Base-by-base conservation (phyloP, 2,888 invertebrate species). In the Ectropis crepuscularia region DNA sequence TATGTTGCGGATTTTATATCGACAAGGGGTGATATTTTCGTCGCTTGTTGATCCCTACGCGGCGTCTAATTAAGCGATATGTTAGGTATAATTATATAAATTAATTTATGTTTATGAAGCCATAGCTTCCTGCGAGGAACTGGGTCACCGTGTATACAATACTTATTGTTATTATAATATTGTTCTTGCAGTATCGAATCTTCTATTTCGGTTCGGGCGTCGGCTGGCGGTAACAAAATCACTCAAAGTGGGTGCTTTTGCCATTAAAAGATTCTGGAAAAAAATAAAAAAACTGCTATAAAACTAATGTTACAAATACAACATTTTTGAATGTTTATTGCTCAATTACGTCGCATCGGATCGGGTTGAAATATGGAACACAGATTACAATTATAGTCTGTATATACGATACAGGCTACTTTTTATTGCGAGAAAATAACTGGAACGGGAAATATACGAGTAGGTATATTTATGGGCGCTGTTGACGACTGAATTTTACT, bases 91-190 rank as follows among this genome's bases (percentile, higher is more conserved):
- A 66, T 66, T 57, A 60, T 43, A 45, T 61, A 53, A 53, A 70
- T 66, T 67, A 68, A 66, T 66, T 62, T 55, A 66, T 66, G 60
- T 60, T 60, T 47, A 65, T 67, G 63, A 59, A 43, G 39, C 60
- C 43, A 54, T 51, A 53, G 64, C 64, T 68, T 70, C 70, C 70
- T 68, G 62, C 57, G 49, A 16, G 10, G 38, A 63, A 65, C 38
- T 70, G 48, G 66, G 70, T 70, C 70, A 66, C 45, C 9, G 11
- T 38, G 48, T 53, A 65, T 57, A 65, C 64, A 65, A 61, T 50
- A 43, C 49, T 12, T 39, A 45, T 61, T 49, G 49, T 55, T 63
- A 16, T 43, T 59, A 53, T 16, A 10, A 28, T 41, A 6, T 54
- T 42, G 51, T 60, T 60, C 59, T 64, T 59, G 16, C 36, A 0